Evolutionary conservation across 2,888 invertebrate genomes (phyloP), one percentile per base, ranked within the genome.

Genomic region (Halictus quadricinctus): DNA sequence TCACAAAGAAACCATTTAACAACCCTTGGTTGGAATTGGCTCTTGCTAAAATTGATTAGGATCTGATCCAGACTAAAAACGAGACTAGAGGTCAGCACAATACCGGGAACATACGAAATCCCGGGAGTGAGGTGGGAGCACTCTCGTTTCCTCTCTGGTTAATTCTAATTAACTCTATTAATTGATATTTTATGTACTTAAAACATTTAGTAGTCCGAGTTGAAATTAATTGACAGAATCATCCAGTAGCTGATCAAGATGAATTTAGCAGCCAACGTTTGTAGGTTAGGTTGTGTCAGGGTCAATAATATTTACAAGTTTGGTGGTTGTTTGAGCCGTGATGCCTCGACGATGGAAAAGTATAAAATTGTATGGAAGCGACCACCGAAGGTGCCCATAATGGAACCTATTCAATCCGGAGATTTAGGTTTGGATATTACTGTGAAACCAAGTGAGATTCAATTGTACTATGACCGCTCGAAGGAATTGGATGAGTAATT

Each of bases 361-460:
- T 78, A 83, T 25, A 97, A 97, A 94, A 96, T 98, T 72, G 97
- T 97, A 95, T 98, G 98, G 98, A 95, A 96, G 10, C 95, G 96
- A 48, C 98, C 98, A 0, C 96, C 96, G 48, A 96, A 96, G 93
- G 95, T 97, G 36, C 95, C 96, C 0, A 95, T 96, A 72, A 96
- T 95, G 85, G 96, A 96, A 90, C 96, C 97, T 0, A 95, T 96
- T 90, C 96, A 96, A 92, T 97, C 97, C 89, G 97, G 98, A 0
- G 98, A 98, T 94, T 94, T 97, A 54, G 95, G 96, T 86, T 94
- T 96, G 29, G 92, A 96, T 69, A 95, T 96, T 1, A 88, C 95
- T 1, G 92, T 97, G n/a, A 95, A 96, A 83, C 93, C 95, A n/a
- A 95, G 95, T 13, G 95, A 96, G 83, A 88, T 95, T 58, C 95